Percentiles rank a stretch among this genome's conserved stretches.
phyloP scores from a whole-genome alignment of 2,888 invertebrate genomes.

The Cheilosia impressa region DNA sequence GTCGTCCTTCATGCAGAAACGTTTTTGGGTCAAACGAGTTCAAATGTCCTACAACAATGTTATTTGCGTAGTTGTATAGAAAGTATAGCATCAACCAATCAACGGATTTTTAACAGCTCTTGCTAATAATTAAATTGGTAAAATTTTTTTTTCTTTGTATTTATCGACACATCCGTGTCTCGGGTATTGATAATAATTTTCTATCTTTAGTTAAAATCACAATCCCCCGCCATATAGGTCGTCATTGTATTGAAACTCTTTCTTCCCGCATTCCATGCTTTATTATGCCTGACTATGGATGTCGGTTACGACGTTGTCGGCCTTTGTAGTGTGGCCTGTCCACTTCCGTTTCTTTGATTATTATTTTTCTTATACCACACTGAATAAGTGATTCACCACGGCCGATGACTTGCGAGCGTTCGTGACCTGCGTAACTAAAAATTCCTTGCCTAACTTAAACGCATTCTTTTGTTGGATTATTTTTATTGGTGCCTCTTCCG shows the following conservation, averaged over 20 bases:
- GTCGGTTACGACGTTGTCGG: background rate
- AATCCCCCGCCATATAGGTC: background rate
- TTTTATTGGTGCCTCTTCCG: background rate
- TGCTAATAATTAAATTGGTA: no score
- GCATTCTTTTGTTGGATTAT: conserved; percentile 1
- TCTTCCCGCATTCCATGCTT: conserved; percentile 4
- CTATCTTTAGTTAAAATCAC: background rate
- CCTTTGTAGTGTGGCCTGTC: conserved; percentile 3
- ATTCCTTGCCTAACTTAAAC: background rate
- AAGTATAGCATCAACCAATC: no score
- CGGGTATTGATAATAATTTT: background rate
- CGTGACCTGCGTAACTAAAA: conserved; percentile 40
- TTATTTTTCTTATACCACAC: conserved; percentile 2
- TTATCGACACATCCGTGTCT: background rate
- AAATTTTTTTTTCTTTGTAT: no score
- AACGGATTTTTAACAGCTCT: no score
- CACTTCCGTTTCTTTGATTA: conserved; percentile 27
- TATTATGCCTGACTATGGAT: background rate
- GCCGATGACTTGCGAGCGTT: conserved; percentile 5
- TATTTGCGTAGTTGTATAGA: no score
- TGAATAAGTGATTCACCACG: conserved; percentile 5
- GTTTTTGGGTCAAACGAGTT: no score
- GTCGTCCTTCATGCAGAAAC: no score
- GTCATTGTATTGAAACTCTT: background rate
- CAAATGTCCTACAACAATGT: no score